A percentile compares a stretch with the other conserved stretches of the same genome.
phyloP scores from a whole-genome alignment of 2,888 invertebrate genomes.

The Exephanes ischioxanthus region DNA sequence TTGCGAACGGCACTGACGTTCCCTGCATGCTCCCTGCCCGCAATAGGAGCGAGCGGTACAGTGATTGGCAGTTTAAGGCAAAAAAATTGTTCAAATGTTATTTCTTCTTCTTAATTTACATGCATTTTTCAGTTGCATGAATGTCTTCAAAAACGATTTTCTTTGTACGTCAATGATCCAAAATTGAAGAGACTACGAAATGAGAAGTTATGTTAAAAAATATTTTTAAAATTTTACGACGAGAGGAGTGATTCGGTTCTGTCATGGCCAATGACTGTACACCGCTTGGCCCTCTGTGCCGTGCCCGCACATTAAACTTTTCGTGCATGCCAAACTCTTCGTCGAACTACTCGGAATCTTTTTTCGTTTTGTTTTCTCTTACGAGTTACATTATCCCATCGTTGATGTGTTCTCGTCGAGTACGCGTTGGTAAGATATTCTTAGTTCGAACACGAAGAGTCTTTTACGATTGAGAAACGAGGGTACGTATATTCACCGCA shows the following conservation, averaged over 20 bases:
- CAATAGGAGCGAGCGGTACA: not conserved
- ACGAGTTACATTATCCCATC: not conserved
- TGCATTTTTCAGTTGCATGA: no score
- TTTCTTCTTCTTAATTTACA: no score
- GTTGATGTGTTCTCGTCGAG: constrained; percentile 4
- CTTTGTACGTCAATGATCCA: not conserved
- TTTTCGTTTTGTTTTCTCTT: not conserved
- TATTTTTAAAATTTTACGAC: not conserved
- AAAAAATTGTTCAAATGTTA: not conserved
- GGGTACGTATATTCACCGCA: not conserved
- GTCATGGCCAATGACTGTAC: not conserved
- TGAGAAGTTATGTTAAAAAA: not conserved
- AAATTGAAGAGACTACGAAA: no score
- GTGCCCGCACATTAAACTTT: not conserved
- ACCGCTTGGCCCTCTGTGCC: no score
- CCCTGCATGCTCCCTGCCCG: not conserved
- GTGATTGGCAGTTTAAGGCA: constrained; percentile 4
- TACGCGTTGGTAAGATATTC: not conserved
- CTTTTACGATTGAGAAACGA: constrained; percentile 31
- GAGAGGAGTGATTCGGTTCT: no score
- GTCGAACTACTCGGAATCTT: not conserved
- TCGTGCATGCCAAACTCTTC: not conserved
- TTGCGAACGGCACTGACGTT: constrained; percentile 14
- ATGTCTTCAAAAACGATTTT: not conserved
- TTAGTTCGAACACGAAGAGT: constrained; percentile 7